phyloP scores from a whole-genome alignment of 2,113 vertebrate species.

The Caracal caracal region DNA sequence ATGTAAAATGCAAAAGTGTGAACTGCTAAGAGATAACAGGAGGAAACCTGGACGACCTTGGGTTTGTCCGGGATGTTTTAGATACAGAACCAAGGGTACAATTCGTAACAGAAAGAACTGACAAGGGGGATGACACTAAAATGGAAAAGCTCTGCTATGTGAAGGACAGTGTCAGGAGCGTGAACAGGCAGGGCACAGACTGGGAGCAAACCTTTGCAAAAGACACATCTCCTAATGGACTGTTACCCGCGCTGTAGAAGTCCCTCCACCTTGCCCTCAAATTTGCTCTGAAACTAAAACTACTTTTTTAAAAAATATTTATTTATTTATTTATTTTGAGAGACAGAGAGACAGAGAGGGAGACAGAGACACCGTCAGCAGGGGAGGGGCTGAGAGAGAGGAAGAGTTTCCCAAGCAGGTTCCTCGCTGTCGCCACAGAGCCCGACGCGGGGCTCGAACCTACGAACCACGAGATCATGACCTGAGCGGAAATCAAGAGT shows the following conservation, averaged over 20 bases:
- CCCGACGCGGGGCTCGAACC: too few relatives aligned
- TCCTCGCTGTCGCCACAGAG: too few relatives aligned
- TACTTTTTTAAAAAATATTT: neutral
- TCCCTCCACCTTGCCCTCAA: neutral
- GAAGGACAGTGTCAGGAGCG: neutral
- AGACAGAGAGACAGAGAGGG: too few relatives aligned
- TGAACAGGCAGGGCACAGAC: neutral
- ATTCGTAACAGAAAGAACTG: neutral
- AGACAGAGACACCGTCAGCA: too few relatives aligned
- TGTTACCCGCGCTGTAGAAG: neutral
- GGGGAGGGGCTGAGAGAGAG: too few relatives aligned
- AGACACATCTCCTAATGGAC: neutral
- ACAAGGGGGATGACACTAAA: neutral
- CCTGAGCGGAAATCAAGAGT: too few relatives aligned
- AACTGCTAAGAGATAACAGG: neutral
- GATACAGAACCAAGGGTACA: neutral
- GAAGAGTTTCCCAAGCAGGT: too few relatives aligned
- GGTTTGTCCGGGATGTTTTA: accelerated
- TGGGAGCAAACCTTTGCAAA: neutral
- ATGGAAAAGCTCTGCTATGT: neutral
- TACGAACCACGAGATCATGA: too few relatives aligned
- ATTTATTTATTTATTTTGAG: too few relatives aligned
- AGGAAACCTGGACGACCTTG: neutral
- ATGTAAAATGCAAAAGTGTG: neutral
- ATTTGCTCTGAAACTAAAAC: neutral